These are phyloP conservation scores for Cenopis cana DNA, from an alignment of 2,888 invertebrate genomes.

Conservation along the genomic window DNA sequence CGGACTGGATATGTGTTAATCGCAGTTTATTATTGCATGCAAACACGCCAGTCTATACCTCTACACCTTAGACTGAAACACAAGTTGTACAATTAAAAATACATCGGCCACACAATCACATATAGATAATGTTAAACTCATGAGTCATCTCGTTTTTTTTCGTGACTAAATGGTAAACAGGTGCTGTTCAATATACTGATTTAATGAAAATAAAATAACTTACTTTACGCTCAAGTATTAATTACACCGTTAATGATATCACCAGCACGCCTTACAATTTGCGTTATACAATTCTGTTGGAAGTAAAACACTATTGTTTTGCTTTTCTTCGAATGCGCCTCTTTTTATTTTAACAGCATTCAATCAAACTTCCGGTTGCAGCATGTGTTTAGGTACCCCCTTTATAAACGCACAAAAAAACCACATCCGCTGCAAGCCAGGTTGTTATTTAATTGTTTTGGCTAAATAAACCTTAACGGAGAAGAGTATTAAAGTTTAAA, in stretches of 20 bases:
- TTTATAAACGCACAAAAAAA: conserved; percentile 37
- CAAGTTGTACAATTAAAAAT: not conserved
- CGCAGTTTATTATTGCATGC: not conserved
- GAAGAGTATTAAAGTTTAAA: not conserved
- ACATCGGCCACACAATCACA: no score
- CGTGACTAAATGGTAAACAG: no score
- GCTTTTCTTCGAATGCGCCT: conserved; percentile 35
- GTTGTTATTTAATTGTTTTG: conserved; percentile 36
- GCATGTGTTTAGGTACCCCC: conserved; percentile 33
- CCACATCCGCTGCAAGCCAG: conserved; percentile 37
- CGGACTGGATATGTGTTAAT: conserved; percentile 3
- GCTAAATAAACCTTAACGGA: conserved; percentile 3
- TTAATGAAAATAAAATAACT: no score
- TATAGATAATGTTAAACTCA: no score
- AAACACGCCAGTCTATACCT: conserved; percentile 6
- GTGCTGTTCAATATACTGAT: no score
- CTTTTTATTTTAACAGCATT: conserved; percentile 40
- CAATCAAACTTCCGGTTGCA: conserved; percentile 37
- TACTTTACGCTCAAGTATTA: conserved; percentile 32
- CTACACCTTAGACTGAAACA: not conserved
- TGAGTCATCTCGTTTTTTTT: no score
- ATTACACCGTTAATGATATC: conserved; percentile 35
- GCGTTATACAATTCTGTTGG: conserved; percentile 34
- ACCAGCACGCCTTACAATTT: conserved; percentile 26
- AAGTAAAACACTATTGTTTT: conserved; percentile 44